Conservation (phyloP, 1,140 invertebrate genomes). For the Aporrectodea caliginosa region DNA sequence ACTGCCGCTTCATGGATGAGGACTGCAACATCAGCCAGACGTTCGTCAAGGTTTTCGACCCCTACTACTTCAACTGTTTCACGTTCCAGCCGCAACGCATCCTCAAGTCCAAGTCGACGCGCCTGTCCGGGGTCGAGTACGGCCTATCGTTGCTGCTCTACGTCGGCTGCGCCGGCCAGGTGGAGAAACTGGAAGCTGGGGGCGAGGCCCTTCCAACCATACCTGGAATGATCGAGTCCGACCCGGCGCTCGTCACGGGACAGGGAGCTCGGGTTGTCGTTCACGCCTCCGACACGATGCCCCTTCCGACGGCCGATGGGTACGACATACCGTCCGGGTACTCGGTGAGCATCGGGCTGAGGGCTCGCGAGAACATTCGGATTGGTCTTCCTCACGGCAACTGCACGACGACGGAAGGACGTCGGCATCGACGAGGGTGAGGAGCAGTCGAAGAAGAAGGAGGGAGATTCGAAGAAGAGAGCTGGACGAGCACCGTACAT, state of each 20-base stretch:
- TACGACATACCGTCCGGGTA: conserved; percentile 32
- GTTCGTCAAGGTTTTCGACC: conserved; percentile 32
- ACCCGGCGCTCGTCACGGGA: conserved; percentile 30
- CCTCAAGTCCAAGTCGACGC: conserved; percentile 20
- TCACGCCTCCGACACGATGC: conserved; percentile 27
- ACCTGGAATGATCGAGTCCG: conserved; percentile 27
- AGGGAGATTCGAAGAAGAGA: not conserved
- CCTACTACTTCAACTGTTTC: conserved; percentile 35
- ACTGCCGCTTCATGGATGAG: conserved; percentile 34
- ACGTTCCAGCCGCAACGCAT: conserved; percentile 29
- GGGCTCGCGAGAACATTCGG: conserved; percentile 30
- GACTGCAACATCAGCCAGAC: conserved; percentile 26
- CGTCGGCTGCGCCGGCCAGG: conserved; percentile 15
- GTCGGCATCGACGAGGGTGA: not conserved
- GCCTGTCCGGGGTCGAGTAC: conserved; percentile 32
- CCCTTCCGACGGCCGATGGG: conserved; percentile 28
- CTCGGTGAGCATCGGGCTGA: conserved; percentile 29
- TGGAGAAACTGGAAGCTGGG: not conserved
- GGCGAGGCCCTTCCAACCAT: not conserved
- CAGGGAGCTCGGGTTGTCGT: conserved; percentile 30
- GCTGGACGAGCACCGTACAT: conserved; percentile 14
- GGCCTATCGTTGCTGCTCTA: conserved; percentile 32
- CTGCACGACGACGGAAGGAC: conserved; percentile 18
- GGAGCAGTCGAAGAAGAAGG: not conserved
- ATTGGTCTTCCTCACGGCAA: conserved; percentile 30